Evolutionary conservation across 2,113 vertebrate species (phyloP).

Genomic region (Burhinus bistriatus): DNA sequence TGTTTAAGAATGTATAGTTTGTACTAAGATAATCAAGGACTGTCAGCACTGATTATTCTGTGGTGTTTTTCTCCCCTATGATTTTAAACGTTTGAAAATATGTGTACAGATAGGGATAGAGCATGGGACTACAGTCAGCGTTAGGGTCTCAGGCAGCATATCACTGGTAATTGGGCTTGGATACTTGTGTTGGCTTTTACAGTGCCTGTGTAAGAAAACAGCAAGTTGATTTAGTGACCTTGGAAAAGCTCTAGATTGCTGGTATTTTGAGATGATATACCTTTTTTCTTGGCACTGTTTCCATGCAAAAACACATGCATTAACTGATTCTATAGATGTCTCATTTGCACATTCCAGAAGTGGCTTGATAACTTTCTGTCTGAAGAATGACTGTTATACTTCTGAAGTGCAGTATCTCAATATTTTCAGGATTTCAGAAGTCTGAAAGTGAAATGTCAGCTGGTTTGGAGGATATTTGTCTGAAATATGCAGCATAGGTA

Average conservation of each 20-base stretch:
- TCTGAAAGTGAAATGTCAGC: neutral
- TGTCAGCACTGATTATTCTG: neutral
- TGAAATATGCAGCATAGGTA: neutral
- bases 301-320: neutral
- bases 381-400: neutral
- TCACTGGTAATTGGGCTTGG: neutral
- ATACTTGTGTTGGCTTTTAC: neutral
- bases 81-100: constrained; percentile 16
- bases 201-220: neutral
- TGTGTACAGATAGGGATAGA: neutral
- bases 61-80: neutral
- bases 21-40: constrained; percentile 9
- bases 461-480: neutral
- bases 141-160: neutral
- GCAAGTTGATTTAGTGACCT: neutral
- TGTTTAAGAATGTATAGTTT: neutral
- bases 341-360: neutral
- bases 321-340: neutral
- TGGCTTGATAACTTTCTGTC: neutral
- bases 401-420: neutral
- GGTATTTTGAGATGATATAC: neutral
- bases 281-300: neutral
- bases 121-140: neutral
- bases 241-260: neutral
- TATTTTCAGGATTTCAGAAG: neutral